Percentiles rank a stretch among this genome's conserved stretches.
phyloP scores from a whole-genome alignment of 2,888 invertebrate genomes.

The Merodon equestris region DNA sequence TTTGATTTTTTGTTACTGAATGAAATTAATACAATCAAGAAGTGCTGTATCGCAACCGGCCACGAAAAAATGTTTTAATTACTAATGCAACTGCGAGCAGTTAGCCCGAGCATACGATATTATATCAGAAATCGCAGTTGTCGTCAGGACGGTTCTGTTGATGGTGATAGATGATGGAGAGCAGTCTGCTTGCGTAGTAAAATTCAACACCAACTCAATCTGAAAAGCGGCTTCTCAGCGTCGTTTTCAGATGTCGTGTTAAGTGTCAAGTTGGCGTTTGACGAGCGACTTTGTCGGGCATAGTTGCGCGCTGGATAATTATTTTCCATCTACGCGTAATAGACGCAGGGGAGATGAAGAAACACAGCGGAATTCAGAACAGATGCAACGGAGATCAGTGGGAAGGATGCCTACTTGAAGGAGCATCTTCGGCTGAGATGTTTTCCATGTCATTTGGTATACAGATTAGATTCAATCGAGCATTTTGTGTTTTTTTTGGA shows the following conservation, averaged over 20 bases:
- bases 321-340: conserved; percentile 10
- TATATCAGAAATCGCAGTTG: conserved; percentile 33
- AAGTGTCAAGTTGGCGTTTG: conserved; percentile 50
- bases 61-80: no score
- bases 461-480: not conserved
- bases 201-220: conserved; percentile 6
- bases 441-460: not conserved
- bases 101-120: no score
- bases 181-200: conserved; percentile 23
- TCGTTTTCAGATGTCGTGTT: conserved; percentile 61
- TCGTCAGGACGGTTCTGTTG: conserved; percentile 20
- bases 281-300: conserved; percentile 50
- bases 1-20: conserved; percentile 13
- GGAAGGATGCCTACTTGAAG: not conserved
- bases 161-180: conserved; percentile 28
- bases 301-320: conserved; percentile 2
- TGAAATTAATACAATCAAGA: conserved; percentile 37
- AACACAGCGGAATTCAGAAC: not conserved
- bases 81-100: not conserved
- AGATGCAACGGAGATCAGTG: conserved; percentile 8
- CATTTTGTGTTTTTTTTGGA: no score
- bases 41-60: no score
- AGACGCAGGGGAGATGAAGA: not conserved
- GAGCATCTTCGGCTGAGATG: conserved; percentile 1
- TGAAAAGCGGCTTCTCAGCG: conserved; percentile 44